These are phyloP conservation scores for Latrodectus elegans DNA, from an alignment of 2,888 invertebrate genomes.

Conservation along the genomic window DNA sequence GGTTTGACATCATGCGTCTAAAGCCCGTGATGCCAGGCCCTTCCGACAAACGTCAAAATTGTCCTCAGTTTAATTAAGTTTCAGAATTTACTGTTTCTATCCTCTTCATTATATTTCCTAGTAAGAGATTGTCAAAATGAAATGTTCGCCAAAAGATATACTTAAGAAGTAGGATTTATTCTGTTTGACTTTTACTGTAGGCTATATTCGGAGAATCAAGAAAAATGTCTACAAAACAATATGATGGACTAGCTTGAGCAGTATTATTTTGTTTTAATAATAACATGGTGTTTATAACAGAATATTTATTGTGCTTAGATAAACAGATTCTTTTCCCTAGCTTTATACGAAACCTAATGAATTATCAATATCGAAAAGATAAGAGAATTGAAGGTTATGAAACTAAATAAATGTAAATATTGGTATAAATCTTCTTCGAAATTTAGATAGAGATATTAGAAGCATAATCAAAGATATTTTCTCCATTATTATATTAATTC, in stretches of 20 bases:
- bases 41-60: conserved; percentile 51
- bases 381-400: too few relatives aligned
- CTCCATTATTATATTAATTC: too few relatives aligned
- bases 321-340: too few relatives aligned
- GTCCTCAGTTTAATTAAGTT: conserved; percentile 56
- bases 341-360: too few relatives aligned
- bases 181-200: neutral
- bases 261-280: too few relatives aligned
- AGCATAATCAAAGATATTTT: too few relatives aligned
- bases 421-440: too few relatives aligned
- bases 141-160: neutral
- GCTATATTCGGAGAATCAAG: neutral
- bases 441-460: too few relatives aligned
- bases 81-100: conserved; percentile 45
- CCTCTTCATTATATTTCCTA: neutral
- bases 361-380: too few relatives aligned
- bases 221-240: neutral
- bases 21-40: neutral
- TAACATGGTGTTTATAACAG: too few relatives aligned
- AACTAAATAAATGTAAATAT: too few relatives aligned
- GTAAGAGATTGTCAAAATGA: conserved; percentile 1
- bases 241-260: neutral
- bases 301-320: too few relatives aligned
- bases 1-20: conserved; percentile 10
- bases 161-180: neutral